A percentile compares a stretch with the other conserved stretches of the same genome.
These are phyloP conservation scores for Parelbella ahira DNA, from an alignment of 2,888 invertebrate genomes.

Conservation along the genomic window DNA sequence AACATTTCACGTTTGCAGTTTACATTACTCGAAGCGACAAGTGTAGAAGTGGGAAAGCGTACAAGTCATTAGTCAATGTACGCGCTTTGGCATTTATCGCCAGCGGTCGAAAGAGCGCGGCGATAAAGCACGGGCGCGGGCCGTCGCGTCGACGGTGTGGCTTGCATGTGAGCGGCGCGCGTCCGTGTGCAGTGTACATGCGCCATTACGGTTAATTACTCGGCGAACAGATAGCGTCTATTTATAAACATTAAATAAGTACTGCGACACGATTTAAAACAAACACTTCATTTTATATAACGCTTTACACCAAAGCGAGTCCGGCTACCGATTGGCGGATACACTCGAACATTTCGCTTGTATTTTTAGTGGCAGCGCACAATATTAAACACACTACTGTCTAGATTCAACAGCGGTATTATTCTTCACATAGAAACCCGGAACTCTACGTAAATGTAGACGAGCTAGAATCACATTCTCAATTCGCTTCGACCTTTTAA, in stretches of 20 bases:
- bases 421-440: background rate
- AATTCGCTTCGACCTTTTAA: conserved; percentile 7
- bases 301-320: background rate
- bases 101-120: background rate
- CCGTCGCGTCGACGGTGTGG: no score
- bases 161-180: background rate
- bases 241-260: conserved; percentile 19
- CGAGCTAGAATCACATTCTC: background rate
- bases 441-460: conserved; percentile 4
- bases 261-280: conserved; percentile 23
- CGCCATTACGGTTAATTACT: conserved; percentile 20
- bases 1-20: background rate
- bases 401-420: no score
- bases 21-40: background rate
- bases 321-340: conserved; percentile 9
- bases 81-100: conserved; percentile 1
- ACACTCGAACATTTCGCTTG: background rate
- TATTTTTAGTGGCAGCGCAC: background rate
- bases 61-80: conserved; percentile 2
- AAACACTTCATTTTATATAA: conserved; percentile 12
- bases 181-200: conserved; percentile 11
- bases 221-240: conserved; percentile 21
- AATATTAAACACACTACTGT: no score
- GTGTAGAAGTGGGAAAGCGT: background rate
- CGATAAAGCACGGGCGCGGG: no score